Conservation (phyloP, 2,888 invertebrate species). For the Pedicia rivosa region DNA sequence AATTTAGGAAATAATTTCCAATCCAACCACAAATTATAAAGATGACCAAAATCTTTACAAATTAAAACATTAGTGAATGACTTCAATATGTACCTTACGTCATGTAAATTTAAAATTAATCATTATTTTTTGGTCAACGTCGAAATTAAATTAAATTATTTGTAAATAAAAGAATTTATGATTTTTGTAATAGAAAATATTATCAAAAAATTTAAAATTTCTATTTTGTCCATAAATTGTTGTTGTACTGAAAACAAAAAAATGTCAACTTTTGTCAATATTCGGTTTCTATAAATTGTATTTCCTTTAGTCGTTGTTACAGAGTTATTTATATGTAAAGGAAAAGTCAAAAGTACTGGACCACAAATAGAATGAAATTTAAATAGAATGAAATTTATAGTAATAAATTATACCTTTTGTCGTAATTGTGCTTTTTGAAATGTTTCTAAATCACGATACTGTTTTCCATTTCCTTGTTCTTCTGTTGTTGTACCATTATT, state of each 20-base stretch:
- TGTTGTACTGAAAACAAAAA: constrained; percentile 10
- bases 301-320: neutral
- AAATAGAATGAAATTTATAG: constrained; percentile 5
- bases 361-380: constrained; percentile 2
- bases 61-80: too few species aligned
- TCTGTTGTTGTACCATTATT: constrained; percentile 34
- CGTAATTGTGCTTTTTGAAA: constrained; percentile 83
- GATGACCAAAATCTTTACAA: too few species aligned
- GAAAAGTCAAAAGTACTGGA: constrained; percentile 1
- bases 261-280: too few species aligned
- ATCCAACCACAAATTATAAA: too few species aligned
- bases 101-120: neutral
- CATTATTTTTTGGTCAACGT: neutral
- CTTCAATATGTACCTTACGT: too few species aligned
- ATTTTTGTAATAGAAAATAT: too few species aligned
- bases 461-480: constrained; percentile 46
- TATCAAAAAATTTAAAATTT: too few species aligned
- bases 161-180: too few species aligned
- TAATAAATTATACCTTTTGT: constrained; percentile 54
- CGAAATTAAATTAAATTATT: too few species aligned
- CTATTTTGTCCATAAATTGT: neutral
- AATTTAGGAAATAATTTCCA: too few species aligned
- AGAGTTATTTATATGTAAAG: constrained; percentile 1
- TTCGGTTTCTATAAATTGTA: too few species aligned
- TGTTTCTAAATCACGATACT: constrained; percentile 74